A percentile compares a stretch with the other conserved stretches of the same genome.
These are phyloP conservation scores for Marmota monax DNA, from an alignment of 2,113 vertebrate species.

Conservation along the genomic window DNA sequence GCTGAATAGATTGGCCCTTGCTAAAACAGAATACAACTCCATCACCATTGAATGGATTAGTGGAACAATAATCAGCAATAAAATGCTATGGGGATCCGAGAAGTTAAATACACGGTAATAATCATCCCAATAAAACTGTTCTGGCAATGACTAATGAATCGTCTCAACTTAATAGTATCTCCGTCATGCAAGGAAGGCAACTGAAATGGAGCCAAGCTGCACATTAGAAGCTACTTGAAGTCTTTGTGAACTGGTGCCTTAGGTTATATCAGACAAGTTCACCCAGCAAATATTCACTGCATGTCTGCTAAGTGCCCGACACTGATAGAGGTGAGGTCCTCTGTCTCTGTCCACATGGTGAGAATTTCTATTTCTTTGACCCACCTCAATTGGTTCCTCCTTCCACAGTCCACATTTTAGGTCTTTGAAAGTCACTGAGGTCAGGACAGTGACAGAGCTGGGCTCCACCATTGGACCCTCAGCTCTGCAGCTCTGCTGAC, in stretches of 20 bases:
- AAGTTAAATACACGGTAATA: constrained; percentile 70
- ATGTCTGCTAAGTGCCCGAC: background rate
- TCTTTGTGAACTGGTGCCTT: background rate
- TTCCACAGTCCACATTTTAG: background rate
- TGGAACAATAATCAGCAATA: constrained; percentile 68
- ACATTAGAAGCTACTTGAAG: constrained; percentile 47
- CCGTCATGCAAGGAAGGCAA: background rate
- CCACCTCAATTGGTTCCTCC: background rate
- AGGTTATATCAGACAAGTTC: background rate
- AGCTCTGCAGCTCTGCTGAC: background rate
- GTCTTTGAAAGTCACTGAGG: background rate
- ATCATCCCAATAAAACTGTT: constrained; percentile 74
- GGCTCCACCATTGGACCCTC: background rate
- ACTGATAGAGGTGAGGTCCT: background rate
- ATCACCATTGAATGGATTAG: constrained; percentile 36
- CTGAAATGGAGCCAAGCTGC: constrained; percentile 24
- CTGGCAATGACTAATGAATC: constrained; percentile 67
- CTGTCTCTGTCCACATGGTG: background rate
- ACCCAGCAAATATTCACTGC: background rate
- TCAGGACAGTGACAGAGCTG: background rate
- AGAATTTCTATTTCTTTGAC: background rate
- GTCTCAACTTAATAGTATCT: constrained; percentile 63
- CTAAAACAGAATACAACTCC: constrained; percentile 57
- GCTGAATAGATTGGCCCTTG: constrained; percentile 60
- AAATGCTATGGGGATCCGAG: constrained; percentile 55